phyloP scores from a whole-genome alignment of 2,113 vertebrate genomes.

The Eonycteris spelaea region DNA sequence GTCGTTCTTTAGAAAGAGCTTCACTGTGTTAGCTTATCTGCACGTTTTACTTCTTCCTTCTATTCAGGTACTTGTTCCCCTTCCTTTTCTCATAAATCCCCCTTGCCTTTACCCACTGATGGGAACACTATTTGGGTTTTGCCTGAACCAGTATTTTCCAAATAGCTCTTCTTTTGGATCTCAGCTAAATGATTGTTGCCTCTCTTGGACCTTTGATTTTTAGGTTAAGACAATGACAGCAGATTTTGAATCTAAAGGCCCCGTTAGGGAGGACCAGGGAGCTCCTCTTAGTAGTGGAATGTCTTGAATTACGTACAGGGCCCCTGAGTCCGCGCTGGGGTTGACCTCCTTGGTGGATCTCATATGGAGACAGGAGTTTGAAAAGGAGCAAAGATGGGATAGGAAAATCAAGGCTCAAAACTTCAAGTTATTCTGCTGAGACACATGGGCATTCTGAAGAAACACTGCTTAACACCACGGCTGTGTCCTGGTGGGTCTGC shows the following conservation, averaged over 20 bases:
- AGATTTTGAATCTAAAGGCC: not conserved
- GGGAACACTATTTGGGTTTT: not conserved
- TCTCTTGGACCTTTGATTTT: not conserved
- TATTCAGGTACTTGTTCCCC: not conserved
- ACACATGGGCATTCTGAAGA: not conserved
- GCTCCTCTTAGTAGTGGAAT: not conserved
- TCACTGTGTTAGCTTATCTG: not conserved
- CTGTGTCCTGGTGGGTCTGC: not conserved
- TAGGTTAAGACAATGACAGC: not conserved
- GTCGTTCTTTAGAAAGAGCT: not conserved
- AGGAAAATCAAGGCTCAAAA: not conserved
- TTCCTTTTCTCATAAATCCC: not conserved
- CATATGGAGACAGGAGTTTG: not conserved
- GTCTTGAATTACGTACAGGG: not conserved
- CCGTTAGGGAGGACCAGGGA: not conserved
- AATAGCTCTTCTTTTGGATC: not conserved
- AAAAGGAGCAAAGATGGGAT: not conserved
- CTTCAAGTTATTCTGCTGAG: not conserved
- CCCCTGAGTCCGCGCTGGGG: not conserved
- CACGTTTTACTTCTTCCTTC: not conserved
- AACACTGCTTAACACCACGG: too few species aligned
- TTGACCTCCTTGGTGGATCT: not conserved
- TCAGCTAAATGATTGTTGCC: not conserved
- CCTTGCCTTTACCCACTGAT: not conserved
- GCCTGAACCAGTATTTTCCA: not conserved